Evolutionary conservation across 1,140 invertebrate species (phyloP).

Genomic region (Diorhabda elongata): DNA sequence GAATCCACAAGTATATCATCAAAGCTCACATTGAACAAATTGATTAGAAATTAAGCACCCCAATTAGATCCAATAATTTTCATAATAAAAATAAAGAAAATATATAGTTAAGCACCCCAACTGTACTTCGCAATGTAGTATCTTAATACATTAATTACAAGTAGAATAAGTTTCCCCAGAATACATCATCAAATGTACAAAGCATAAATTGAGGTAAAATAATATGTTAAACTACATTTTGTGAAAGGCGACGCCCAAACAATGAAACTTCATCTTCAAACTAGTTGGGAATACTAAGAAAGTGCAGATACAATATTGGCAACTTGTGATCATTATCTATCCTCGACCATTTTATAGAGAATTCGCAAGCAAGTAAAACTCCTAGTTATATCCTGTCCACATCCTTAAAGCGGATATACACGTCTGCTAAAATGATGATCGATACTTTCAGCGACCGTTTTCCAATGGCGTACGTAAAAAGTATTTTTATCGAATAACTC

Average conservation of each 20-base stretch:
- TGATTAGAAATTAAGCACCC: too few relatives aligned
- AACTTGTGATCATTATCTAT: slow-evolving; percentile 2
- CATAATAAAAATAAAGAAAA: too few relatives aligned
- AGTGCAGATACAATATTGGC: slow-evolving; percentile 2
- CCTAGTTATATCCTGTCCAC: background rate
- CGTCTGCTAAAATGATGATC: slow-evolving; percentile 6
- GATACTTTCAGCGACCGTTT: background rate
- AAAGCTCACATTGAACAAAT: too few relatives aligned
- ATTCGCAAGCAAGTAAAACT: background rate
- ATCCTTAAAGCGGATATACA: slow-evolving; percentile 13
- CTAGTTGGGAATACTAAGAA: background rate
- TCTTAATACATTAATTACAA: too few relatives aligned
- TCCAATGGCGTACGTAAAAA: background rate
- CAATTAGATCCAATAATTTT: too few relatives aligned
- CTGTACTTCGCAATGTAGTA: too few relatives aligned
- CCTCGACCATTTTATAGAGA: background rate
- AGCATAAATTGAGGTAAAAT: too few relatives aligned
- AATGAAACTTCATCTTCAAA: background rate
- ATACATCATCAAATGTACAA: too few relatives aligned
- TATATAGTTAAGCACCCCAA: too few relatives aligned
- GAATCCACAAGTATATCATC: too few relatives aligned
- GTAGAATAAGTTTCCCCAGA: too few relatives aligned
- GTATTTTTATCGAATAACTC: too few relatives aligned
- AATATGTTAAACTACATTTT: background rate
- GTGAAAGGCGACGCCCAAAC: background rate